These are phyloP conservation scores for Amblyopsis rosae DNA, from an alignment of 2,113 vertebrate species.

Conservation along the genomic window DNA sequence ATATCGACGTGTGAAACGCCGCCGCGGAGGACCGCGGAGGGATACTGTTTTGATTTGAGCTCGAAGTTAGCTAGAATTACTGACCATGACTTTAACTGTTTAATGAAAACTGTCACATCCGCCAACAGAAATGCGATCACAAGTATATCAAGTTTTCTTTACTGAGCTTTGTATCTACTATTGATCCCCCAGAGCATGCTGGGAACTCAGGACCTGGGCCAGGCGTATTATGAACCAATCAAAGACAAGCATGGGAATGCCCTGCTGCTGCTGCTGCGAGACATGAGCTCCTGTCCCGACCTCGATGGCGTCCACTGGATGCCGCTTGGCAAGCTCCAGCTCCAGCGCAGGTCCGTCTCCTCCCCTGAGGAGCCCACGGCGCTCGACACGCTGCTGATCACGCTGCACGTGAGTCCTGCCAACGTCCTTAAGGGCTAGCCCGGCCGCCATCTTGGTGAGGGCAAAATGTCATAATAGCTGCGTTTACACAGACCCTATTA, in stretches of 20 bases:
- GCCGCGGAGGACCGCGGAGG: too few species aligned
- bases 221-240: conserved; percentile 87
- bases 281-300: conserved; percentile 80
- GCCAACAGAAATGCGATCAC: background rate
- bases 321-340: conserved; percentile 85
- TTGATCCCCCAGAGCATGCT: conserved; percentile 77
- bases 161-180: background rate
- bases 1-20: too few species aligned
- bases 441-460: too few species aligned
- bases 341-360: conserved; percentile 85
- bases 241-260: conserved; percentile 93
- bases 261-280: conserved; percentile 84
- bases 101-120: background rate
- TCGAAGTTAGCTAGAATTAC: too few species aligned
- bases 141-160: background rate
- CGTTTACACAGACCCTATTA: too few species aligned
- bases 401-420: conserved; percentile 78
- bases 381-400: conserved; percentile 85
- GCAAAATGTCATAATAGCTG: too few species aligned
- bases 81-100: too few species aligned
- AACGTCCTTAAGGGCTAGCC: background rate
- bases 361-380: conserved; percentile 86
- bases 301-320: conserved; percentile 85
- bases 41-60: too few species aligned
- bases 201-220: conserved; percentile 87